Conservation (phyloP, 2,113 vertebrate genomes). For the Macrotis lagotis region DNA sequence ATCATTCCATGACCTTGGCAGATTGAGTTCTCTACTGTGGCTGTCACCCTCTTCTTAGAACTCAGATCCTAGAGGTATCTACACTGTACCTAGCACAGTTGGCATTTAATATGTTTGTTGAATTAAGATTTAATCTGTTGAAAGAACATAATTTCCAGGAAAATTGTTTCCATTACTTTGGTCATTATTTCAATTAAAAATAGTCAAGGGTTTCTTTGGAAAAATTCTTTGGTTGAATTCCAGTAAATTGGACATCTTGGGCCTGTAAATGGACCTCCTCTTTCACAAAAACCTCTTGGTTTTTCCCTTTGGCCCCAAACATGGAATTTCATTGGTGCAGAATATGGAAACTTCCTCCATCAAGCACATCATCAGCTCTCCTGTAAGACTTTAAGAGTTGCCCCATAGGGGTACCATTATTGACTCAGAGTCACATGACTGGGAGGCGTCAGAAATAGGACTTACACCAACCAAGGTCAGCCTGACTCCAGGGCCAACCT, state of each 20-base stretch:
- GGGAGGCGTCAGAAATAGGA: background rate
- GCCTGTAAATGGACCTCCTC: too few species aligned
- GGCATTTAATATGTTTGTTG: background rate
- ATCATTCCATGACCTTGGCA: background rate
- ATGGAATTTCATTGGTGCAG: background rate
- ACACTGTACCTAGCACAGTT: background rate
- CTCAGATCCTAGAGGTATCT: background rate
- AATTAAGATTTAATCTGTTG: background rate
- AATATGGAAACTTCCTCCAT: background rate
- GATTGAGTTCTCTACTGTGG: background rate
- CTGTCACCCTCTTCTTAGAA: background rate
- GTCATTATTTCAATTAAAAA: background rate
- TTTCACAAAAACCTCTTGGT: too few species aligned
- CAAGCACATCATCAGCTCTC: background rate
- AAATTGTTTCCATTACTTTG: background rate
- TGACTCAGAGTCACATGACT: background rate
- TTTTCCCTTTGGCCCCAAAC: background rate
- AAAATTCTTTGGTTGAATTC: background rate
- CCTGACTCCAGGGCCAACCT: background rate
- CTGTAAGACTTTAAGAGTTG: background rate
- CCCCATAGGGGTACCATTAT: background rate
- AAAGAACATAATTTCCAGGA: background rate
- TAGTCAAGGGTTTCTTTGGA: background rate
- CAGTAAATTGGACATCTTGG: background rate
- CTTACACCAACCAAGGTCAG: background rate